A percentile compares a stretch with the other conserved stretches of the same genome.
These are phyloP conservation scores for Calliopsis andreniformis DNA, from an alignment of 1,140 invertebrate species.

Conservation along the genomic window DNA sequence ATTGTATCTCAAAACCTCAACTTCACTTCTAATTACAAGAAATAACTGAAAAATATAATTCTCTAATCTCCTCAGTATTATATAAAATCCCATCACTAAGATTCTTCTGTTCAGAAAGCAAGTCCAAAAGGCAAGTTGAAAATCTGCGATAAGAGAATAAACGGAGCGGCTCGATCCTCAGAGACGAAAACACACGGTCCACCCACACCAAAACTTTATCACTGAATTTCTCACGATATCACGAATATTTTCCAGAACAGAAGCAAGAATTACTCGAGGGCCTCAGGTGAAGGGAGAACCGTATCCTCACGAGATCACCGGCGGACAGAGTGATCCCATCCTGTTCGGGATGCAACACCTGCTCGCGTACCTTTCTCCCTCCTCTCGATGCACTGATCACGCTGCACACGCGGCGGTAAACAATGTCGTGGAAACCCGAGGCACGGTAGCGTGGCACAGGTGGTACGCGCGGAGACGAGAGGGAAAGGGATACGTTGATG, in stretches of 20 bases:
- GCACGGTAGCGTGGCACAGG: slow-evolving; percentile 16
- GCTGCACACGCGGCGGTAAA: not conserved
- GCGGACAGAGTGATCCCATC: not conserved
- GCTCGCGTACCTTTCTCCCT: slow-evolving; percentile 23
- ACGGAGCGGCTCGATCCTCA: not conserved
- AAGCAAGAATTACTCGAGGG: not conserved
- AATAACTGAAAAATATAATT: too few species aligned
- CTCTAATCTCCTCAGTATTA: too few species aligned
- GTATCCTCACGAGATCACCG: not conserved
- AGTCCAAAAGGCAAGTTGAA: too few species aligned
- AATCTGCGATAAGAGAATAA: not conserved
- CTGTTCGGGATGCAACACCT: slow-evolving; percentile 17
- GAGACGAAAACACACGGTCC: not conserved
- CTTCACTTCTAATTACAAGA: too few species aligned
- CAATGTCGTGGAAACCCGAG: slow-evolving; percentile 1
- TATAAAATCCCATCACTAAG: too few species aligned
- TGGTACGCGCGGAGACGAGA: not conserved
- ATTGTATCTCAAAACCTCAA: too few species aligned
- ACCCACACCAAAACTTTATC: too few species aligned
- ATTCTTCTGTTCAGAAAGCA: too few species aligned
- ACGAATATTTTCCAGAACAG: too few species aligned
- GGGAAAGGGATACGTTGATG: not conserved
- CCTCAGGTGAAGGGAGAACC: slow-evolving; percentile 5
- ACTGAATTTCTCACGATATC: too few species aligned
- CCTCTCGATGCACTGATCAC: not conserved